These are phyloP conservation scores for Acronicta psi DNA, from an alignment of 2,888 invertebrate species.

Conservation along the genomic window DNA sequence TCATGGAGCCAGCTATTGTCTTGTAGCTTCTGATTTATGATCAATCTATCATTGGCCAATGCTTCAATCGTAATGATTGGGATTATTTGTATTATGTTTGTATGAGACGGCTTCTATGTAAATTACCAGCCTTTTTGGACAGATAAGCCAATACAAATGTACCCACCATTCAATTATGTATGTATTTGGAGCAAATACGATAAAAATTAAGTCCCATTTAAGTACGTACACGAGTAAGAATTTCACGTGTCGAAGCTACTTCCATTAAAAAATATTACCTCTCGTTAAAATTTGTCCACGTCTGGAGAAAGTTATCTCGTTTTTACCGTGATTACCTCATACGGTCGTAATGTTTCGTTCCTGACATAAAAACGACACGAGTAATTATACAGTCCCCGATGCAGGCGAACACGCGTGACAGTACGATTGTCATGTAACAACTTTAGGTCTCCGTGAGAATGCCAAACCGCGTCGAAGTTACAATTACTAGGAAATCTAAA, in stretches of 20 bases:
- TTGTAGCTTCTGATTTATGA: conserved; percentile 52
- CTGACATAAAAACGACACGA: conserved; percentile 22
- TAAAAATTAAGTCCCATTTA: too few relatives aligned
- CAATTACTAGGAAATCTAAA: conserved; percentile 20
- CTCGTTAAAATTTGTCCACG: conserved; percentile 32
- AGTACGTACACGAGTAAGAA: not conserved
- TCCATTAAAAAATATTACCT: conserved; percentile 8
- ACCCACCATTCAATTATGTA: too few relatives aligned
- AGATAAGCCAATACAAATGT: too few relatives aligned
- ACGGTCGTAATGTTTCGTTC: conserved; percentile 27
- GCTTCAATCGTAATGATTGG: conserved; percentile 34
- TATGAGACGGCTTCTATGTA: conserved; percentile 10
- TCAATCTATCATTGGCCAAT: conserved; percentile 57
- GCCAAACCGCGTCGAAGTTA: conserved; percentile 3
- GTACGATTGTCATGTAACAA: conserved; percentile 30
- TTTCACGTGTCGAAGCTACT: not conserved
- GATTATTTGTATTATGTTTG: conserved; percentile 28
- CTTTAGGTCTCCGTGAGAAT: conserved; percentile 38
- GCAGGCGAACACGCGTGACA: conserved; percentile 31
- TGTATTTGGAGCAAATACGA: too few relatives aligned
- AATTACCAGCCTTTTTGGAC: not conserved
- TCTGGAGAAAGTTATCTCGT: conserved; percentile 43
- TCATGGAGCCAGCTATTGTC: conserved; percentile 58
- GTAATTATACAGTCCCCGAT: conserved; percentile 23
- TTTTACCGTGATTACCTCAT: conserved; percentile 48